Conservation (phyloP, 2,797 vertebrate genomes). For the Micromesistius poutassou region DNA sequence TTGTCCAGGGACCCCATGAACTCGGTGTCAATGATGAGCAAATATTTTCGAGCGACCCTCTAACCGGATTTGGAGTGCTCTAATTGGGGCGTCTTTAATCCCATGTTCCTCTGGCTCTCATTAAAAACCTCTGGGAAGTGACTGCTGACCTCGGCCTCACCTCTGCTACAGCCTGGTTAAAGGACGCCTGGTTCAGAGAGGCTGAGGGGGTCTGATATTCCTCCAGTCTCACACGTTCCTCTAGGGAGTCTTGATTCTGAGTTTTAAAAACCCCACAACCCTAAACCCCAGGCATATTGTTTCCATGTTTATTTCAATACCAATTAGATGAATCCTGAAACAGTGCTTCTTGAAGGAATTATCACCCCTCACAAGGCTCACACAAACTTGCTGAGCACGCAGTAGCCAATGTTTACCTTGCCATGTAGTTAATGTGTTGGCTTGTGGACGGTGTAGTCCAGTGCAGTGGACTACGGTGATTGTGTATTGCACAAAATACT, state of each 20-base stretch:
- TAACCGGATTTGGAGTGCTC: too few relatives aligned
- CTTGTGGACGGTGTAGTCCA: background rate
- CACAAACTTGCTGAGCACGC: background rate
- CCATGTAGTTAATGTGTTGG: background rate
- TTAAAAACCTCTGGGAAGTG: background rate
- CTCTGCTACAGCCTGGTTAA: background rate
- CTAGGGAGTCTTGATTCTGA: background rate
- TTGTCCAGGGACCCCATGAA: slow-evolving; percentile 24
- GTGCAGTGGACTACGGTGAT: background rate
- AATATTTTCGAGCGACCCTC: background rate
- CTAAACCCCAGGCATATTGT: background rate
- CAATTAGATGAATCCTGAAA: background rate
- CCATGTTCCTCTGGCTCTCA: too few relatives aligned
- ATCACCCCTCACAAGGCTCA: too few relatives aligned
- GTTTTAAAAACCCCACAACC: background rate
- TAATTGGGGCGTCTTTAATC: too few relatives aligned
- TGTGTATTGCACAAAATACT: background rate
- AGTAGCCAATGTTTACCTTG: background rate
- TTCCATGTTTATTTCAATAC: background rate
- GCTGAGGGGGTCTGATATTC: background rate
- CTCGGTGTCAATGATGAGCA: slow-evolving; percentile 8
- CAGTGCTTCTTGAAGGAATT: background rate
- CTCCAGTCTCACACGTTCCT: background rate
- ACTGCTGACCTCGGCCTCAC: background rate
- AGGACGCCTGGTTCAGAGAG: background rate